Evolutionary conservation across 2,888 invertebrate species (phyloP).

Genomic region (Dicranocentrus wangi): DNA sequence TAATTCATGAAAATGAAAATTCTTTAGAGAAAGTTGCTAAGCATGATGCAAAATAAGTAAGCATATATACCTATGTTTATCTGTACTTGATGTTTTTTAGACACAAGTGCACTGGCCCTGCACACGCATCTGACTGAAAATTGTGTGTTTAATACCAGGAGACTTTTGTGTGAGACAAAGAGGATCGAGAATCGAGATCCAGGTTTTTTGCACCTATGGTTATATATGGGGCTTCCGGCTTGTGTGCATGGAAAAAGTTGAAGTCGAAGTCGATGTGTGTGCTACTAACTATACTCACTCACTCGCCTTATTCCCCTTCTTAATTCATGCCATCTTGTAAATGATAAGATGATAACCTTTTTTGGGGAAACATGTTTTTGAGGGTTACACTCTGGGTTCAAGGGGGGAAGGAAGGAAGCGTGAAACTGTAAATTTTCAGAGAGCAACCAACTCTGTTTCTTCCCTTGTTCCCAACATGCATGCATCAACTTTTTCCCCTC

Average conservation of each 20-base stretch:
- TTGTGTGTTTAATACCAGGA: conserved; percentile 2
- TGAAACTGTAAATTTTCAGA: conserved; percentile 40
- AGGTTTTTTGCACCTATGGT: too few relatives aligned
- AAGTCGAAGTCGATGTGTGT: too few relatives aligned
- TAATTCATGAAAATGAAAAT: conserved; percentile 61
- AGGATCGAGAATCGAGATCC: too few relatives aligned
- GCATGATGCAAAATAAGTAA: conserved; percentile 25
- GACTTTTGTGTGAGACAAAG: conserved; percentile 4
- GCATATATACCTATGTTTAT: too few relatives aligned
- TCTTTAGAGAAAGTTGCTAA: conserved; percentile 56
- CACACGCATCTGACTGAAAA: conserved; percentile 7
- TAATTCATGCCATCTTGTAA: conserved; percentile 6
- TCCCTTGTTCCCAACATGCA: not conserved
- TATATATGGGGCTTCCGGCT: too few relatives aligned
- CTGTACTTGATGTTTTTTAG: not conserved
- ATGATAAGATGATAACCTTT: conserved; percentile 17
- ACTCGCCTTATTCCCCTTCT: conserved; percentile 10
- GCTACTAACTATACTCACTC: too few relatives aligned
- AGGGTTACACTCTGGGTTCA: not conserved
- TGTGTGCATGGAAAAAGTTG: too few relatives aligned
- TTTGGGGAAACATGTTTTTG: not conserved
- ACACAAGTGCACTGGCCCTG: not conserved
- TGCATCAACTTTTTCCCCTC: conserved; percentile 21
- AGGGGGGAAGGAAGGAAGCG: not conserved
- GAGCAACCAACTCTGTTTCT: conserved; percentile 16